A percentile compares a stretch with the other conserved stretches of the same genome.
Evolutionary conservation across 2,888 invertebrate genomes (phyloP).

Genomic region (Drosophila incognita): DNA sequence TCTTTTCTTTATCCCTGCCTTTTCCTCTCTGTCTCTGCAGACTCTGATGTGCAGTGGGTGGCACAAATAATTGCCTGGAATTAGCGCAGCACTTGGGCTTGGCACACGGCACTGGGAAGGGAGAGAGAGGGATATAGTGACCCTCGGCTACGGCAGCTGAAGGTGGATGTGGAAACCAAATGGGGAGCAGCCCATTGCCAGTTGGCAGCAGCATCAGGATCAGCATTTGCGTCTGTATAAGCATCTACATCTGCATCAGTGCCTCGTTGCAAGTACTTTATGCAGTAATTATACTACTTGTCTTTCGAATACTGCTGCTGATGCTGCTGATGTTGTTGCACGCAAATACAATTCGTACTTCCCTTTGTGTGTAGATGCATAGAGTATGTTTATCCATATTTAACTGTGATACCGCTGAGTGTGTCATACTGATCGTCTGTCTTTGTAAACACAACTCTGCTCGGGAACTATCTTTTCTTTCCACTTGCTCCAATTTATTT

Average conservation of each 20-base stretch:
- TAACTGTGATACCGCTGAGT: constrained; percentile 1
- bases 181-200: constrained; percentile 17
- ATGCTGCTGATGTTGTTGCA: constrained; percentile 22
- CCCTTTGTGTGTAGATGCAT: constrained; percentile 2
- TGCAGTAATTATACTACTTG: constrained; percentile 79
- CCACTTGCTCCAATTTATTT: background rate
- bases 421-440: background rate
- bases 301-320: constrained; percentile 48
- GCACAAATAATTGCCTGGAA: constrained; percentile 79
- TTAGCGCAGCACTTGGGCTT: constrained; percentile 57
- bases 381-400: constrained; percentile 6
- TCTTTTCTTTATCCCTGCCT: background rate
- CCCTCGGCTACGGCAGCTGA: constrained; percentile 1
- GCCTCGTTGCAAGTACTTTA: constrained; percentile 78
- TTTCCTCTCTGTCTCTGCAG: background rate
- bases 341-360: constrained; percentile 66
- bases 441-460: background rate
- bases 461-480: background rate
- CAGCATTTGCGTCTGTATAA: constrained; percentile 11
- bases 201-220: constrained; percentile 23
- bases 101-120: constrained; percentile 25
- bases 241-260: constrained; percentile 33
- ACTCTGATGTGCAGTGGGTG: constrained; percentile 54
- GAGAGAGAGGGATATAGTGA: constrained; percentile 2
- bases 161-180: background rate